Evolutionary conservation across 2,797 vertebrate species (phyloP), one percentile per base, ranked within the genome.

Genomic region (Falco naumanni): DNA sequence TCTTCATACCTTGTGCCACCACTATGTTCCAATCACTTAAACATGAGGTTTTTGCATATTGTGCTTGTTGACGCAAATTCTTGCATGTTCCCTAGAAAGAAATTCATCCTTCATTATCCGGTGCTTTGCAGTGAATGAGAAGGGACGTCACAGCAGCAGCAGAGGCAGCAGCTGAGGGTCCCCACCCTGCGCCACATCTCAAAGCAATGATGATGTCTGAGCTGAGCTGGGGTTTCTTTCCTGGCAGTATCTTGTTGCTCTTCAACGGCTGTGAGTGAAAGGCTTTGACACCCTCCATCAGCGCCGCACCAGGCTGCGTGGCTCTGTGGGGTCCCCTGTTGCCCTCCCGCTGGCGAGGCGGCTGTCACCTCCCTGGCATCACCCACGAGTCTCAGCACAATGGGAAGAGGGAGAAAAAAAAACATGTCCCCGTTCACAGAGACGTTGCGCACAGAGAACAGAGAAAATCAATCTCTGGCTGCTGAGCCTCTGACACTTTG

Each of bases 401-500:
- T n/a, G 39, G 34, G 11, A 70, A 87, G 29, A 29, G 18, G 29
- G 48, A 65, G 61, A 56, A 65, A 54, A 84, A 84, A 82, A 59
- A 34, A 48, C 7, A 5, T 34, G 68, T 82, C 28, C 21, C 10
- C 0, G 1, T 31, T 34, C 66, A 66, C 43, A 56, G 71, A 60
- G 48, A 71, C 4, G 12, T 3, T 77, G 61, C 0, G 5, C 26
- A 4, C 26, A 4, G 6, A 61, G 29, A 78, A 57, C 45, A 93
- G 45, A 48, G 66, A 82, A 91, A 93, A 94, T 21, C 29, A 71
- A 94, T 93, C 66, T 79, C 63, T 79, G 85, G 70, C 85, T 84
- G 75, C 78, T 87, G 71, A 82, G 63, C 50, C 45, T 84, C 82
- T 37, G 51, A 57, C 66, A 64, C 79, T 79, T 82, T 0, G 6